Percentiles rank a stretch among this genome's conserved stretches.
Evolutionary conservation across 2,888 invertebrate species (phyloP).

Genomic region (Nipponacmea schrenckii): DNA sequence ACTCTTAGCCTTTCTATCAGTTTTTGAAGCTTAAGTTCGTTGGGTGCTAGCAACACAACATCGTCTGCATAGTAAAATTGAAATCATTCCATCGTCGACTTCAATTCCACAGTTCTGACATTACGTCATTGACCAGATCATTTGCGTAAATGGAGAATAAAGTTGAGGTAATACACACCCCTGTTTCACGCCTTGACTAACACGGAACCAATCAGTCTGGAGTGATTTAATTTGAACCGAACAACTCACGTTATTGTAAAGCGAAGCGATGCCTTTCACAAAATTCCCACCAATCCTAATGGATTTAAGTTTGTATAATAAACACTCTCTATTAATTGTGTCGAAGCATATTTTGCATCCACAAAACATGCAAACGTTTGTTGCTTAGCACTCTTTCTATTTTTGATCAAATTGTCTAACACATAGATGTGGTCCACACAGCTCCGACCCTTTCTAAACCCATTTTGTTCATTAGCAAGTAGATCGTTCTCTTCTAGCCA

Average conservation of each 20-base stretch:
- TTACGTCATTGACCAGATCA: background rate
- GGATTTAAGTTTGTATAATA: background rate
- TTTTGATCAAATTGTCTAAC: no score
- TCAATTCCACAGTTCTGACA: background rate
- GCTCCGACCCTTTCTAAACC: no score
- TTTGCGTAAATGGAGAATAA: background rate
- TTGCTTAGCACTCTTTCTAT: no score
- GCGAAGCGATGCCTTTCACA: background rate
- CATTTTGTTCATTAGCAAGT: background rate
- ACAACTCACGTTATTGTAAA: background rate
- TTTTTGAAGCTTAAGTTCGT: background rate
- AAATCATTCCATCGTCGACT: background rate
- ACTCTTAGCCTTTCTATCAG: background rate
- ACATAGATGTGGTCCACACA: no score
- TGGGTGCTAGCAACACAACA: background rate
- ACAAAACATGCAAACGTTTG: no score
- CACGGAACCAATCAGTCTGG: background rate
- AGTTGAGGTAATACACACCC: background rate
- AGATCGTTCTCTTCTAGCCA: background rate
- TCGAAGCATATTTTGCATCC: background rate
- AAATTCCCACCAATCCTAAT: background rate
- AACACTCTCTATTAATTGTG: background rate
- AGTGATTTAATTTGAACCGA: background rate
- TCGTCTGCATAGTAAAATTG: background rate
- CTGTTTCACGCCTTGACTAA: background rate